These are phyloP conservation scores for Melitaea cinxia DNA, from an alignment of 1,140 invertebrate genomes.

Conservation along the genomic window DNA sequence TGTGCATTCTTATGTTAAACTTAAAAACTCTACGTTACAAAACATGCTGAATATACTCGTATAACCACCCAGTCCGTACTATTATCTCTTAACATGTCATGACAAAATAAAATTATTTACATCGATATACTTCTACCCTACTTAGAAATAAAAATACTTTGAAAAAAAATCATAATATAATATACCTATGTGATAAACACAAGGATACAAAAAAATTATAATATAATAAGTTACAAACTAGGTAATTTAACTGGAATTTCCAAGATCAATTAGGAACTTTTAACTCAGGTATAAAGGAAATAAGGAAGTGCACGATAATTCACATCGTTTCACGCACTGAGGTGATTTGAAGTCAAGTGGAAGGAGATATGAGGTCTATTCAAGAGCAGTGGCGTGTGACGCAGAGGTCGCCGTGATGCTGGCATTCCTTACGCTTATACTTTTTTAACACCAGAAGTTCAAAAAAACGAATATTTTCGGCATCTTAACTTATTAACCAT, in stretches of 20 bases:
- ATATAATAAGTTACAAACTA: background rate
- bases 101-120: no score
- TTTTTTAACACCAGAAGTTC: constrained; percentile 26
- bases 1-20: no score
- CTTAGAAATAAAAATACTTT: no score
- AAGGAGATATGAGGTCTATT: constrained; percentile 73
- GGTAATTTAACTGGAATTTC: background rate
- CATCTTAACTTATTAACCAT: background rate
- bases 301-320: constrained; percentile 19
- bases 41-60: no score
- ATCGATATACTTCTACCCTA: no score
- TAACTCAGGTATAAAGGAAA: constrained; percentile 1
- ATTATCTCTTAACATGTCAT: no score
- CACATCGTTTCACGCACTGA: constrained; percentile 26
- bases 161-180: no score
- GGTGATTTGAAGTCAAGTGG: constrained; percentile 45
- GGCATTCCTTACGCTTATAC: constrained; percentile 62
- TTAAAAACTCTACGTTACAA: no score
- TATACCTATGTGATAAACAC: background rate
- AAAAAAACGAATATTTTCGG: constrained; percentile 31
- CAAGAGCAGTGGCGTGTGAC: constrained; percentile 76
- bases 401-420: constrained; percentile 66
- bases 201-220: background rate
- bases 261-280: background rate
- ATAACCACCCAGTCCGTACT: no score